A percentile compares a stretch with the other conserved stretches of the same genome.
phyloP scores from a whole-genome alignment of 1,140 invertebrate species.

The Matsumurasca onukii region DNA sequence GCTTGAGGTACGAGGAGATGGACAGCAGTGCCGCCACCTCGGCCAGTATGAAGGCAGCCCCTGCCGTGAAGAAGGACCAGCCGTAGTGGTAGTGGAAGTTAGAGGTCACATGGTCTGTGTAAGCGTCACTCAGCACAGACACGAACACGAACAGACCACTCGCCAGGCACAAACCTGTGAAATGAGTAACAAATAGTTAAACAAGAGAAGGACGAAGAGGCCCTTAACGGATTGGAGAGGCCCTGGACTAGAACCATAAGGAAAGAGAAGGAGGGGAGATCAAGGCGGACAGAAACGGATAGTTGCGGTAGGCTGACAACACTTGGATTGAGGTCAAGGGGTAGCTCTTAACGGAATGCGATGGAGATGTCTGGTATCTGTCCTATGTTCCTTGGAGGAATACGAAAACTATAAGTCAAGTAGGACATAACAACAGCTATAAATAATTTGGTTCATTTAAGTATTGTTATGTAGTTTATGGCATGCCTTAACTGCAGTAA shows the following conservation, averaged over 20 bases:
- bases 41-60: constrained; percentile 62
- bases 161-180: constrained; percentile 62
- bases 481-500: no score
- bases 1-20: constrained; percentile 61
- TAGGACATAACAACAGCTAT: no score
- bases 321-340: not conserved
- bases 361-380: no score
- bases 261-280: not conserved
- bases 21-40: constrained; percentile 63
- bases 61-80: constrained; percentile 69
- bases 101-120: constrained; percentile 47
- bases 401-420: no score
- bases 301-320: not conserved
- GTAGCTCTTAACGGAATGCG: no score
- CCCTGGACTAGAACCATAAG: not conserved
- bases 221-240: not conserved
- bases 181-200: not conserved
- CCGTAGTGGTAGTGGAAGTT: constrained; percentile 64
- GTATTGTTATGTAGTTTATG: no score
- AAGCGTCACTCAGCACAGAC: constrained; percentile 62
- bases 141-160: constrained; percentile 62
- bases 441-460: no score
- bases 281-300: not conserved
- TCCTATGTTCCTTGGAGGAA: no score
- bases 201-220: not conserved